Evolutionary conservation across 2,113 vertebrate species (phyloP).

Genomic region (Dendropsophus ebraccatus): DNA sequence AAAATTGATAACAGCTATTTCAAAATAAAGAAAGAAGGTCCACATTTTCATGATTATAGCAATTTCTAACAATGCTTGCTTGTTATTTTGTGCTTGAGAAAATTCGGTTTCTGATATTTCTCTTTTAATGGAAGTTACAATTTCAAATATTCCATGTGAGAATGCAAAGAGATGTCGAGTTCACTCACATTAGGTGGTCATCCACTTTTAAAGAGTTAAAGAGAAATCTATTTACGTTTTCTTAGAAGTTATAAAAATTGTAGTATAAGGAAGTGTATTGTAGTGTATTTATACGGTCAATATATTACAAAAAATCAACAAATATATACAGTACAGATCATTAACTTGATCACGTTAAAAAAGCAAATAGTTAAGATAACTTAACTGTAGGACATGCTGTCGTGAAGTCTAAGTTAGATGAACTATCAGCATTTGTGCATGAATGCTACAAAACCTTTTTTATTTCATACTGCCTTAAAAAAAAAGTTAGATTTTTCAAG

Average conservation of each 20-base stretch:
- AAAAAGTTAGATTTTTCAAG: too few relatives aligned
- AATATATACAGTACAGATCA: neutral
- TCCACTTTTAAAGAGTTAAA: neutral
- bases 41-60: constrained; percentile 43
- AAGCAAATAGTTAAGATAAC: neutral
- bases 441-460: too few relatives aligned
- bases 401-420: too few relatives aligned
- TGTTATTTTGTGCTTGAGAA: constrained; percentile 49
- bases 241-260: neutral
- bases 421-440: too few relatives aligned
- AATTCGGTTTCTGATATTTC: constrained; percentile 1
- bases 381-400: neutral
- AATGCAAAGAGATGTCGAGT: neutral
- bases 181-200: neutral
- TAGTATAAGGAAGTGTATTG: too few relatives aligned
- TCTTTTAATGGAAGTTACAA: constrained; percentile 32
- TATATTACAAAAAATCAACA: neutral
- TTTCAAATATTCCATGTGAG: neutral
- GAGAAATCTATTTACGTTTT: neutral
- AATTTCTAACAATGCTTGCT: constrained; percentile 41
- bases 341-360: neutral
- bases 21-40: constrained; percentile 47
- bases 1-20: constrained; percentile 54
- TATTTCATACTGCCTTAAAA: too few relatives aligned
- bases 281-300: neutral